Evolutionary conservation across 30 jellyfish, hydroid and myxozoan genomes (phyloP), one percentile per base, ranked within the genome.

Genomic region (Clytia hemisphaerica): DNA sequence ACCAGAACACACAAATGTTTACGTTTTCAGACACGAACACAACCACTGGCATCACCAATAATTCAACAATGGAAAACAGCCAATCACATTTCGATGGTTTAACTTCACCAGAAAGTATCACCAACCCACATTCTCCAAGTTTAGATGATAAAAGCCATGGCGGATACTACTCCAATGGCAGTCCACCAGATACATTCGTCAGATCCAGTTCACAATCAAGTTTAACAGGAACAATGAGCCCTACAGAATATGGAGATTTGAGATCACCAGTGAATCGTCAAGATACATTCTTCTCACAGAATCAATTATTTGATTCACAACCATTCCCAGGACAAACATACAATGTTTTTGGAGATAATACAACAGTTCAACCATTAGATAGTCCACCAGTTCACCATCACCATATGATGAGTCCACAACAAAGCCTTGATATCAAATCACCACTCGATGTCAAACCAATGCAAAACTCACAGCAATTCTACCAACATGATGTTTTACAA

Each of bases 271-370:
- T n/a, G n/a, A 69, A 24, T 30, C 46, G 71, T 16, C 77, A 69
- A 49, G 73, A 70, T 7, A 7, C 71, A 5, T 69, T 69, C 27
- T 49, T 49, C 30, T 33, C 73, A 15, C n/a, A n/a, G n/a, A n/a
- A n/a, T n/a, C n/a, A n/a, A n/a, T 3, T 69, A 4, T 44, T 69
- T 69, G 81, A 69, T 50, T 71, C 51, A n/a, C n/a, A n/a, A n/a
- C n/a, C n/a, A n/a, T n/a, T n/a, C n/a, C n/a, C n/a, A n/a, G 45
- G 76, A 3, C 81, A 69, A 69, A 9, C 81, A 15, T 69, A 45
- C 30, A 71, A 48, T 18, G 4, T 48, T 34, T 65, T 65, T 65
- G 10, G 29, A n/a, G 57, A 36, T 21, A 18, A 70, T 25, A 32
- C 54, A 2, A 45, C 46, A 21, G 3, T 69, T 9, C 66, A 62